phyloP scores from a whole-genome alignment of 2,888 invertebrate genomes.

The Theodoxus fluviatilis region DNA sequence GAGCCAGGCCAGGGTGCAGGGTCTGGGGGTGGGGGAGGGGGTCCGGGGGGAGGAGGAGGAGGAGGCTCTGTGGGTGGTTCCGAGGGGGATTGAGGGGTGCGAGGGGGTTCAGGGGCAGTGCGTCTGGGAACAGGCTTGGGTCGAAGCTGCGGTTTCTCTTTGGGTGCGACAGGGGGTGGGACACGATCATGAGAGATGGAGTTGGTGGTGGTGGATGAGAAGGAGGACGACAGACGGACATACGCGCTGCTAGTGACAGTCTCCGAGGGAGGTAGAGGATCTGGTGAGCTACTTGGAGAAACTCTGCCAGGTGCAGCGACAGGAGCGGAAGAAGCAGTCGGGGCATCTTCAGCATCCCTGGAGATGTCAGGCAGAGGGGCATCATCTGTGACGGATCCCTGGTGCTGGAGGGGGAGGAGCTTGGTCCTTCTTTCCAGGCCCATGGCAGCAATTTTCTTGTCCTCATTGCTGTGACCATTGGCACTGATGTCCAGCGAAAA shows the following conservation, averaged over 20 bases:
- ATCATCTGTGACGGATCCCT: no score
- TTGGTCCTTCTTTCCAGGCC: no score
- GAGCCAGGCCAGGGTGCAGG: conserved; percentile 20
- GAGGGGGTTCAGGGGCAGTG: conserved; percentile 37
- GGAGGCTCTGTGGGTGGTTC: conserved; percentile 18
- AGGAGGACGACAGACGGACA: conserved; percentile 2
- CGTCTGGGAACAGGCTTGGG: conserved; percentile 37
- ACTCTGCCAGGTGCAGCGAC: no score
- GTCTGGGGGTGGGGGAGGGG: conserved; percentile 37
- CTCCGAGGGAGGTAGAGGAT: conserved; percentile 45
- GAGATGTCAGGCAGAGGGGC: no score
- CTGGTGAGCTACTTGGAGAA: no score
- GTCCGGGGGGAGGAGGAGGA: conserved; percentile 29
- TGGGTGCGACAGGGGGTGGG: conserved; percentile 20
- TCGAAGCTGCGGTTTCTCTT: conserved; percentile 3
- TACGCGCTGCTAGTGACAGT: conserved; percentile 9
- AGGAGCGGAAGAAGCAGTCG: no score
- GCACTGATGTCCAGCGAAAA: no score
- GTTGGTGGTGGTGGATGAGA: conserved; percentile 5
- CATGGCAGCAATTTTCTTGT: no score
- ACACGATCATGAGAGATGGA: neutral
- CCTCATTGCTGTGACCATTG: no score
- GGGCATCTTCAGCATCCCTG: no score
- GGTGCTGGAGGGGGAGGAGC: no score
- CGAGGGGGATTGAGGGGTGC: conserved; percentile 29